Evolutionary conservation across 1,140 invertebrate species (phyloP).

Genomic region (Lepidurus couesii): DNA sequence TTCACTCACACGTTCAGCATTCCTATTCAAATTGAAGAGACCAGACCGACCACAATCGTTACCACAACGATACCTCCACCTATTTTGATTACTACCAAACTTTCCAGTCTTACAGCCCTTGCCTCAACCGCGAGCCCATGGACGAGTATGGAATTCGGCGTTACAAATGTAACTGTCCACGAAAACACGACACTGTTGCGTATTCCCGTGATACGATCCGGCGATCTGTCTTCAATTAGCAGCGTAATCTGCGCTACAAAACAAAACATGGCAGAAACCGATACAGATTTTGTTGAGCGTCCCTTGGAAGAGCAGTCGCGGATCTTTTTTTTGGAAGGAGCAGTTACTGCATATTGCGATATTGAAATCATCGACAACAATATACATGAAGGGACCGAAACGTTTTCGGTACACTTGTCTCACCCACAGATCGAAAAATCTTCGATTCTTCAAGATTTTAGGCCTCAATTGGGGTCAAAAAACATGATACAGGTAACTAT

Average conservation of each 20-base stretch:
- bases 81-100: neutral
- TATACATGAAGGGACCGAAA: conserved; percentile 47
- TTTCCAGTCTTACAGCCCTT: conserved; percentile 13
- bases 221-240: conserved; percentile 39
- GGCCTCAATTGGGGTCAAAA: conserved; percentile 40
- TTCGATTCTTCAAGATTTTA: conserved; percentile 36
- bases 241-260: conserved; percentile 42
- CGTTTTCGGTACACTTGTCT: conserved; percentile 44
- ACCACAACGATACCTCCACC: neutral
- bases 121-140: neutral
- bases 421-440: conserved; percentile 38
- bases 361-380: conserved; percentile 46
- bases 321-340: conserved; percentile 45
- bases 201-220: conserved; percentile 43
- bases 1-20: neutral
- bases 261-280: conserved; percentile 38
- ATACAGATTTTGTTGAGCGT: conserved; percentile 43
- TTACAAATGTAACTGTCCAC: conserved; percentile 39
- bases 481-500: conserved; percentile 46
- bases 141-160: conserved; percentile 39
- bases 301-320: conserved; percentile 42
- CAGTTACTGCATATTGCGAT: conserved; percentile 41
- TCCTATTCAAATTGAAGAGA: neutral
- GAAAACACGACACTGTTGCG: conserved; percentile 42
- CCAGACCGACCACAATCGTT: conserved; percentile 16